Percentiles rank a stretch among this genome's conserved stretches.
These are phyloP conservation scores for Diorhabda carinulata DNA, from an alignment of 1,140 invertebrate genomes.

Conservation along the genomic window DNA sequence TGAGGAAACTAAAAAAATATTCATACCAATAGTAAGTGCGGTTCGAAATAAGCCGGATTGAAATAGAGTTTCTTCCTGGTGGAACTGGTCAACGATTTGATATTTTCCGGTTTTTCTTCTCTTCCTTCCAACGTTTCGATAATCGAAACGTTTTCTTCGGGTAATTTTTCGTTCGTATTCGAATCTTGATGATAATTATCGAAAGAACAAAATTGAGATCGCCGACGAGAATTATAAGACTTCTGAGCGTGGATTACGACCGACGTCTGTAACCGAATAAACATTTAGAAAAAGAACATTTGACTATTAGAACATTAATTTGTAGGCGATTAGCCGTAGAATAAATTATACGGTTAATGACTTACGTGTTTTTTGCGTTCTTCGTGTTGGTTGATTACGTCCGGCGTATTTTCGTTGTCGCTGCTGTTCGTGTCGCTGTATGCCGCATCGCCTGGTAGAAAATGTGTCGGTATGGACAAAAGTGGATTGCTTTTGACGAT, in stretches of 20 bases:
- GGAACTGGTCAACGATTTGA: conserved; percentile 58
- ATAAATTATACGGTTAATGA: not conserved
- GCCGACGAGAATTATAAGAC: conserved; percentile 31
- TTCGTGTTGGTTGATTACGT: conserved; percentile 39
- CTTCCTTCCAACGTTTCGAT: conserved; percentile 69
- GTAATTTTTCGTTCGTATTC: conserved; percentile 64
- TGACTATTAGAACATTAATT: no score
- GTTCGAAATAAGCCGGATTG: conserved; percentile 84
- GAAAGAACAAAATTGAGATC: conserved; percentile 14
- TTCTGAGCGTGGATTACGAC: conserved; percentile 63
- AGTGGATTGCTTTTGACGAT: conserved; percentile 75
- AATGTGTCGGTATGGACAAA: conserved; percentile 58
- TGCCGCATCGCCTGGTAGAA: conserved; percentile 45
- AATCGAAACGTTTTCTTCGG: conserved; percentile 78
- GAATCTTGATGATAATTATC: conserved; percentile 47
- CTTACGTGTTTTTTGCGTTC: conserved; percentile 38
- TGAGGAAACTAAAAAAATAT: conserved; percentile 14
- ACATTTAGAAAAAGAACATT: no score
- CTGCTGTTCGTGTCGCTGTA: conserved; percentile 51
- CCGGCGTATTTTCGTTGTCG: conserved; percentile 40
- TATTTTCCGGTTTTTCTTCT: conserved; percentile 59
- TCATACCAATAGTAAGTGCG: conserved; percentile 72
- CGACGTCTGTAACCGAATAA: conserved; percentile 39
- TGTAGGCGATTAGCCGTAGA: no score
- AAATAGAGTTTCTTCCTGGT: conserved; percentile 78